A percentile compares a stretch with the other conserved stretches of the same genome.
These are phyloP conservation scores for Microctonus hyperodae DNA, from an alignment of 2,888 invertebrate species.

Conservation along the genomic window DNA sequence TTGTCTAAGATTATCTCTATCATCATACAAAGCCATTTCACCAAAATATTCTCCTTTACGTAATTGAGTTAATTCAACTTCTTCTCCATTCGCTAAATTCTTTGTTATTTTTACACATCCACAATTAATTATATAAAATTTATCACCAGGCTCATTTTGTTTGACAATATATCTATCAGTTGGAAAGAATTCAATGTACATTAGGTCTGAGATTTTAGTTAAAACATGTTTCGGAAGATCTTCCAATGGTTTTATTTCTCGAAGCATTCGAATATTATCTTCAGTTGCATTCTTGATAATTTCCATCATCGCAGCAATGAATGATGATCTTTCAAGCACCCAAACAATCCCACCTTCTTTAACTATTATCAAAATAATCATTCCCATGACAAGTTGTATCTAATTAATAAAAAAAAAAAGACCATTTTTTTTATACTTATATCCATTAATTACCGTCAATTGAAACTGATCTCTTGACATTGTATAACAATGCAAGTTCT, in stretches of 20 bases:
- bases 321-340: constrained; percentile 84
- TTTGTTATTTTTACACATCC: constrained; percentile 79
- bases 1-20: constrained; percentile 70
- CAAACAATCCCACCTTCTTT: constrained; percentile 81
- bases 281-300: constrained; percentile 80
- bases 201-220: constrained; percentile 81
- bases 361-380: constrained; percentile 64
- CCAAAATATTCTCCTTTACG: constrained; percentile 85
- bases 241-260: constrained; percentile 78
- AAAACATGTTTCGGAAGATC: constrained; percentile 67
- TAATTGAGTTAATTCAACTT: constrained; percentile 72
- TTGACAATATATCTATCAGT: constrained; percentile 78
- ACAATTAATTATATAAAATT: constrained; percentile 87
- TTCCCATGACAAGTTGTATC: too few species aligned
- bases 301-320: constrained; percentile 85
- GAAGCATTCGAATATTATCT: constrained; percentile 81
- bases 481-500: constrained; percentile 91
- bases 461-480: constrained; percentile 87
- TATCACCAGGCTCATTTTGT: constrained; percentile 85
- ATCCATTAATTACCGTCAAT: constrained; percentile 71
- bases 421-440: too few species aligned
- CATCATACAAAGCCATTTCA: constrained; percentile 85
- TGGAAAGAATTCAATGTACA: constrained; percentile 85
- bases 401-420: too few species aligned
- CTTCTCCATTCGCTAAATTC: constrained; percentile 65